Base-by-base conservation (phyloP, 2,888 invertebrate genomes). In the Zele albiditarsus region DNA sequence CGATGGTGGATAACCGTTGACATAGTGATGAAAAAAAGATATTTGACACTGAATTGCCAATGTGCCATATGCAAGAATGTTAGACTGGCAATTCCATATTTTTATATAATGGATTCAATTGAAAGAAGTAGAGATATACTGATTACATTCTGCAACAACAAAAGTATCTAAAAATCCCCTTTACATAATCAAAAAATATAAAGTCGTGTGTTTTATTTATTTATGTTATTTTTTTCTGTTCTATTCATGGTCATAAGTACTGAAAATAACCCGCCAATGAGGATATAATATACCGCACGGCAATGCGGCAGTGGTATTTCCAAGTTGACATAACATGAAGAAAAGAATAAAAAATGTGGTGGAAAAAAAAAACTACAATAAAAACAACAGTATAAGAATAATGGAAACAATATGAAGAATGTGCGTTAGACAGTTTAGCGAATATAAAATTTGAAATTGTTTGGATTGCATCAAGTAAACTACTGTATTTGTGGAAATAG, bases 401-500 rank as follows among this genome's bases (percentile, higher is more conserved):
- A 38, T 38, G 12, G 12, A 38, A 38, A 2, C 38, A 38, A 38
- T 38, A 38, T 33, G 38, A n/a, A 23, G 20, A 65, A 16, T 14
- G 12, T 38, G 25, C 25, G 16, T 20, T 20, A 12, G 25, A 14
- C 6, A 28, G n/a, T 33, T 42, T 46, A 14, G n/a, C 27, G 12
- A 27, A 49, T n/a, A 28, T 25, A 49, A 68, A 53, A 46, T 68
- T 28, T 10, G 25, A 25, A 67, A 73, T 73, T 67, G 42, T 67
- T 67, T 60, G 38, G 25, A 73, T 73, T 58, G 31, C 20, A 67
- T 66, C 27, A 73, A 46, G 25, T 71, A 14, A 28, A 27, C 28
- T 27, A n/a, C 27, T 27, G 42, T 73, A 38, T 67, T 66, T 66
- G 58, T 67, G 42, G 16, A 62, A 73, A 73, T 65, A 65, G 69